Conservation (phyloP, 2,888 invertebrate genomes). For the Eupithecia subumbrata region DNA sequence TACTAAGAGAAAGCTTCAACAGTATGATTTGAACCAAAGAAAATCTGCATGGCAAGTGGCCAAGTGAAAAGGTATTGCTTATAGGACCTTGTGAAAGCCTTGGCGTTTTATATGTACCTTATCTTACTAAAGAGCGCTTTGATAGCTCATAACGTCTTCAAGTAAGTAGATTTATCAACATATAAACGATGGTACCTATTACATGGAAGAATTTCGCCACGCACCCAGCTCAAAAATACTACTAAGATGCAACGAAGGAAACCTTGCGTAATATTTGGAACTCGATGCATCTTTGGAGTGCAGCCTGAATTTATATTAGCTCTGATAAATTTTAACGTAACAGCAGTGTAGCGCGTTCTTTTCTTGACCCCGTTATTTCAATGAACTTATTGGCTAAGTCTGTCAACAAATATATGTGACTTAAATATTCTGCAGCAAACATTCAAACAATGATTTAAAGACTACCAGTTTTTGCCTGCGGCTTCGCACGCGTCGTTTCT, state of each 20-base stretch:
- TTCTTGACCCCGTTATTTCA: background rate
- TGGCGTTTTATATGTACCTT: background rate
- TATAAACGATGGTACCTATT: background rate
- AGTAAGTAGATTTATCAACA: background rate
- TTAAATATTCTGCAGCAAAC: background rate
- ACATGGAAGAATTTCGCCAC: slow-evolving; percentile 44
- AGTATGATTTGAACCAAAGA: slow-evolving; percentile 17
- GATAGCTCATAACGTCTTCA: background rate
- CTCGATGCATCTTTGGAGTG: slow-evolving; percentile 44
- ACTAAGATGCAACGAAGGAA: slow-evolving; percentile 44
- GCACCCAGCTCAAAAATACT: slow-evolving; percentile 39
- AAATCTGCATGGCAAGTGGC: slow-evolving; percentile 18
- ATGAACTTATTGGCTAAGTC: background rate
- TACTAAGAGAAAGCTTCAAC: too few relatives aligned
- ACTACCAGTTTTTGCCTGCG: too few relatives aligned
- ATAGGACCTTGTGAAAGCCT: background rate
- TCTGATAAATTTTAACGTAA: background rate
- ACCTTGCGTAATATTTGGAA: slow-evolving; percentile 49
- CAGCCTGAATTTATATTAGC: slow-evolving; percentile 27
- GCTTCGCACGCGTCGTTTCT: too few relatives aligned
- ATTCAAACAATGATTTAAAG: too few relatives aligned
- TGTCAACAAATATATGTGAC: background rate
- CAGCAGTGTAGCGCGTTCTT: background rate
- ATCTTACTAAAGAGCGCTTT: background rate
- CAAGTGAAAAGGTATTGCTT: slow-evolving; percentile 19